These are phyloP conservation scores for Morpho deidamia DNA, from an alignment of 2,888 invertebrate species.

Conservation along the genomic window DNA sequence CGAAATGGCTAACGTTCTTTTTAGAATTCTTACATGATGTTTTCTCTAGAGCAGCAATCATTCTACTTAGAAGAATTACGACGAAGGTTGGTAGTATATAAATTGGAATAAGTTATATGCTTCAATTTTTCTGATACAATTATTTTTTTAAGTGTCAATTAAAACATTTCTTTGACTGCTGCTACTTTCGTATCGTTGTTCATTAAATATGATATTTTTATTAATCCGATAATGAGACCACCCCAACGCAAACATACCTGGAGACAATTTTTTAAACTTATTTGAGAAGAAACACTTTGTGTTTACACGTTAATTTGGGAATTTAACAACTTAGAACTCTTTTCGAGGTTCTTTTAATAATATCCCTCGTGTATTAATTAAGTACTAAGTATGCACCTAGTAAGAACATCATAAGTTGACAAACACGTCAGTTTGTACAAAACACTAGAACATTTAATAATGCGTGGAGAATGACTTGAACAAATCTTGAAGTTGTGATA, in stretches of 20 bases:
- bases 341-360: too few species aligned
- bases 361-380: too few species aligned
- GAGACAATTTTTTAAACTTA: too few species aligned
- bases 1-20: slow-evolving; percentile 48
- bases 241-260: too few species aligned
- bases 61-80: slow-evolving; percentile 35
- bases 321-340: too few species aligned
- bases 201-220: too few species aligned
- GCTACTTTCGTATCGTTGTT: too few species aligned
- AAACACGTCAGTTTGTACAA: not conserved
- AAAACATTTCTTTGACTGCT: not conserved
- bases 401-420: not conserved
- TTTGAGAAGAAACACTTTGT: too few species aligned
- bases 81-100: slow-evolving; percentile 39
- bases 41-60: slow-evolving; percentile 26
- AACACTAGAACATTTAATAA: not conserved
- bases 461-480: not conserved
- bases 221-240: too few species aligned
- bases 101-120: not conserved
- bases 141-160: not conserved
- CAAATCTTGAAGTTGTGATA: too few species aligned
- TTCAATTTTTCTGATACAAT: not conserved
- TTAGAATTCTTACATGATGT: slow-evolving; percentile 30
- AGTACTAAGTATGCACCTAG: too few species aligned
- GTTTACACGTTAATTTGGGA: too few species aligned